Evolutionary conservation across 2,113 vertebrate species (phyloP).

Genomic region (Cryptomyrus ogoouensis): DNA sequence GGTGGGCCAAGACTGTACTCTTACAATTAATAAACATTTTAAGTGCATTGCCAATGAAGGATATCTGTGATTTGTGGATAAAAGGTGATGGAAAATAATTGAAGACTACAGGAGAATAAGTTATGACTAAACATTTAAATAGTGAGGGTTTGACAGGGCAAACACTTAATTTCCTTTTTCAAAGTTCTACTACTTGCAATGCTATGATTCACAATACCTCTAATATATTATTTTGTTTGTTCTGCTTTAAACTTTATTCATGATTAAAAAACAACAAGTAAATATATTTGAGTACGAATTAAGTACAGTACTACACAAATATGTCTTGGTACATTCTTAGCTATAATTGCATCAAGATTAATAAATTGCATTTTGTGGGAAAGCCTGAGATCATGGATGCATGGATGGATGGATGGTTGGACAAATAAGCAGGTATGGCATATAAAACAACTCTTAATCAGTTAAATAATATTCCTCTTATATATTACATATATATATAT

Average conservation of each 20-base stretch:
- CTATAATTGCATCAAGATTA: background rate
- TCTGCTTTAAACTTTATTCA: background rate
- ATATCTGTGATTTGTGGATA: background rate
- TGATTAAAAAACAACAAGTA: background rate
- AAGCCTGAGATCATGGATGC: background rate
- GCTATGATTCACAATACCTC: background rate
- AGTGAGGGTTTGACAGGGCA: background rate
- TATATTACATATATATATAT: background rate
- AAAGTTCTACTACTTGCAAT: background rate
- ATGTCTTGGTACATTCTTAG: background rate
- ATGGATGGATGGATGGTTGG: background rate
- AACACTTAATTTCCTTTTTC: background rate
- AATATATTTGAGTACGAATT: background rate
- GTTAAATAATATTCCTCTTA: background rate
- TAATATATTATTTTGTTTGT: background rate
- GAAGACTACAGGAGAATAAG: background rate
- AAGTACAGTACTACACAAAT: background rate
- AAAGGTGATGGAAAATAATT: conserved; percentile 13
- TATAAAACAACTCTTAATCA: background rate
- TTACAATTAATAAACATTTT: conserved; percentile 6
- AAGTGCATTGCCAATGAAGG: conserved; percentile 3
- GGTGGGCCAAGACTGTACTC: background rate
- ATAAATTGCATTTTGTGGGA: background rate
- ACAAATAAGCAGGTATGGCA: background rate
- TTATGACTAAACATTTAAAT: background rate